A percentile compares a stretch with the other conserved stretches of the same genome.
phyloP scores from a whole-genome alignment of 2,113 vertebrate species.

The Tautogolabrus adspersus region DNA sequence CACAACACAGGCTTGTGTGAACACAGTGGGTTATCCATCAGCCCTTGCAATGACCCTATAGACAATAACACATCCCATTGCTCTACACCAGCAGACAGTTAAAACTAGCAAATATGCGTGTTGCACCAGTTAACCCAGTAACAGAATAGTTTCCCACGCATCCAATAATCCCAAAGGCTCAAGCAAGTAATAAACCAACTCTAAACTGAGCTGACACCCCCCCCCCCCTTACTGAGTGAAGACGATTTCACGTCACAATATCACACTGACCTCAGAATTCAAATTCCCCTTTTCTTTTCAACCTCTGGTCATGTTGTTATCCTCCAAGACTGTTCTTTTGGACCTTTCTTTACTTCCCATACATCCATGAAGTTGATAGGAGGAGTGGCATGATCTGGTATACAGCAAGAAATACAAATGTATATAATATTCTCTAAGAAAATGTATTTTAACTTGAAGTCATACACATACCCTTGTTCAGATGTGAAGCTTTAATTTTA shows the following conservation, averaged over 20 bases:
- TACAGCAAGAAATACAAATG: slow-evolving; percentile 68
- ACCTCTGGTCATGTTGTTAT: slow-evolving; percentile 50
- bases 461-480: slow-evolving; percentile 69
- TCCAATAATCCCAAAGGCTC: slow-evolving; percentile 37
- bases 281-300: slow-evolving; percentile 46
- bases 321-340: slow-evolving; percentile 33
- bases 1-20: slow-evolving; percentile 27
- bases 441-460: slow-evolving; percentile 72
- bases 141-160: slow-evolving; percentile 24
- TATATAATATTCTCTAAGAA: slow-evolving; percentile 60
- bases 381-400: slow-evolving; percentile 39
- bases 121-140: slow-evolving; percentile 24
- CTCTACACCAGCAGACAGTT: slow-evolving; percentile 63
- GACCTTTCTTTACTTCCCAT: slow-evolving; percentile 31
- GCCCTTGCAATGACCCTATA: slow-evolving; percentile 23
- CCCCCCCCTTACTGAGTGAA: slow-evolving; percentile 1
- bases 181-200: slow-evolving; percentile 10
- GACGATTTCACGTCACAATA: slow-evolving; percentile 20
- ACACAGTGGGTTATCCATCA: slow-evolving; percentile 14
- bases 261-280: slow-evolving; percentile 64
- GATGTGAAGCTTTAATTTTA: slow-evolving; percentile 81
- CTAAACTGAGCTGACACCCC: slow-evolving; percentile 20
- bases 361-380: not conserved
- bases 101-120: slow-evolving; percentile 27
- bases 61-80: slow-evolving; percentile 7